phyloP scores from a whole-genome alignment of 35 echinoderm and acorn worm genomes.

The Lytechinus pictus region DNA sequence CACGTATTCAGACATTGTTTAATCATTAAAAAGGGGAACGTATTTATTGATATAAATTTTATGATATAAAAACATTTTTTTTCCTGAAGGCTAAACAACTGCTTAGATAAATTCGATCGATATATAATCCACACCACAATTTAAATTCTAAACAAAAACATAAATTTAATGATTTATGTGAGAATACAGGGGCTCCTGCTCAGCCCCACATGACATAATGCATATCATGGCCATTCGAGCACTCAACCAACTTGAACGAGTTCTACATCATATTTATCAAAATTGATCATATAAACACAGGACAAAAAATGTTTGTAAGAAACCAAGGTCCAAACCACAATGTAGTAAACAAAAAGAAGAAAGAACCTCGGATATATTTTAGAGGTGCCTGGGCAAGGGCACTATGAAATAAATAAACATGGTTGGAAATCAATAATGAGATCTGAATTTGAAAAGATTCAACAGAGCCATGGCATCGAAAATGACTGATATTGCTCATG shows the following conservation, averaged over 20 bases:
- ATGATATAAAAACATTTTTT: too few relatives aligned
- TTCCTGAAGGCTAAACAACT: not conserved
- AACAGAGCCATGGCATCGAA: not conserved
- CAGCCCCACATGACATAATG: not conserved
- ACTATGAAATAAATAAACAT: not conserved
- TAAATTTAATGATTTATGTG: not conserved
- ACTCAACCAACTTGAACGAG: not conserved
- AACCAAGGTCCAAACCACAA: not conserved
- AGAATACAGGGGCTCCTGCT: not conserved
- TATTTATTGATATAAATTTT: too few relatives aligned
- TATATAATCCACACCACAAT: not conserved
- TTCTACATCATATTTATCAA: not conserved
- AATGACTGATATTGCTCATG: not conserved
- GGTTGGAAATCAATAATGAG: not conserved
- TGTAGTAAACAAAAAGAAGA: not conserved
- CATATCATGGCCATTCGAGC: not conserved
- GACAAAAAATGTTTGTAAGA: not conserved
- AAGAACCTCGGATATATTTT: too few relatives aligned
- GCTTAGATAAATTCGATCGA: not conserved
- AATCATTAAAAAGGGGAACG: too few relatives aligned
- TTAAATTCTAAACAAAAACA: not conserved
- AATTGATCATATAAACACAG: too few relatives aligned
- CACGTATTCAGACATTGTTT: too few relatives aligned
- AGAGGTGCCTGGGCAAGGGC: too few relatives aligned
- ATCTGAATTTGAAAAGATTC: not conserved